A percentile compares a stretch with the other conserved stretches of the same genome.
Conservation (phyloP, 92 coral and sea anemone species). For the Parazoanthus darwini region DNA sequence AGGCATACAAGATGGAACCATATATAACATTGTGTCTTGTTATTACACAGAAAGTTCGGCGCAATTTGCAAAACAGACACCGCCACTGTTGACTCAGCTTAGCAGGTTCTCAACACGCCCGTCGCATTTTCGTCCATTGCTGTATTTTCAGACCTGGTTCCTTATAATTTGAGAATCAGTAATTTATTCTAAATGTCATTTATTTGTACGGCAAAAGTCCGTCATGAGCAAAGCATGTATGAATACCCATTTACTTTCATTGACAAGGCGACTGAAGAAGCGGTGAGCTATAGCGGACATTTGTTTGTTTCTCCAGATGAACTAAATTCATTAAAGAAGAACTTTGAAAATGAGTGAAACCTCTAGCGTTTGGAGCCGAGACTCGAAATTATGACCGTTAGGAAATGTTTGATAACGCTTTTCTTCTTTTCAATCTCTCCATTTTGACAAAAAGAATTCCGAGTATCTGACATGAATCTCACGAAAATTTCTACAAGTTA, state of each 20-base stretch:
- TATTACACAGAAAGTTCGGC: not conserved
- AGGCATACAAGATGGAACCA: not conserved
- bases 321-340: not conserved
- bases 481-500: no score
- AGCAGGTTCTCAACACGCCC: not conserved
- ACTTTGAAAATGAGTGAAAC: not conserved
- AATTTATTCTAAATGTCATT: not conserved
- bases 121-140: not conserved
- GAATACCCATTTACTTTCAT: not conserved
- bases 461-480: not conserved
- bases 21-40: not conserved
- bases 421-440: not conserved
- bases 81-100: constrained; percentile 22
- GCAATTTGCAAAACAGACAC: not conserved
- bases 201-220: not conserved
- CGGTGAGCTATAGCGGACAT: not conserved
- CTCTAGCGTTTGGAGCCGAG: not conserved
- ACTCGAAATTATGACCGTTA: not conserved
- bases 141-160: not conserved
- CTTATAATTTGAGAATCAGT: not conserved
- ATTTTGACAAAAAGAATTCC: not conserved
- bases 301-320: not conserved
- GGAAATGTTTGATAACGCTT: not conserved
- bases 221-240: not conserved
- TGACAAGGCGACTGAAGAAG: not conserved